Conservation (phyloP, 2,113 vertebrate genomes). For the Fulmarus glacialis region DNA sequence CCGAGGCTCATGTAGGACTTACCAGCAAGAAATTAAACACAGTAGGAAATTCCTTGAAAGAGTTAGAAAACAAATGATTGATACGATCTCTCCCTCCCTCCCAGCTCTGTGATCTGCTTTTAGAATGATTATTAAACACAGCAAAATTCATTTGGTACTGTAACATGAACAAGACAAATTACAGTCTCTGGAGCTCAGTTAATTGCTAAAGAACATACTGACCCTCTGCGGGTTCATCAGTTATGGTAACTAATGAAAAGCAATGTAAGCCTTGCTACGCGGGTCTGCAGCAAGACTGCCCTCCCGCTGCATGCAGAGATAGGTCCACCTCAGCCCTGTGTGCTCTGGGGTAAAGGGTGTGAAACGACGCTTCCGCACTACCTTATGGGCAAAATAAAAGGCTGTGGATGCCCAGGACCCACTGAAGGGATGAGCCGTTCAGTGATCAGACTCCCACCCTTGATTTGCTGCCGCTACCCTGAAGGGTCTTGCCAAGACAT, state of each 20-base stretch:
- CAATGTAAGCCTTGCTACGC: neutral
- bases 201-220: conserved; percentile 61
- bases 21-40: conserved; percentile 61
- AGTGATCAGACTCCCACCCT: neutral
- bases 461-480: neutral
- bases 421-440: fast-evolving
- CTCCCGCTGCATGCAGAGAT: neutral
- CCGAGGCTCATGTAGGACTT: conserved; percentile 39
- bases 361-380: fast-evolving
- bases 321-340: neutral
- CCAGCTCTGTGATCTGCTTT: conserved; percentile 56
- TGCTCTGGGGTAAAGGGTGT: neutral
- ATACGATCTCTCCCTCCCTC: conserved; percentile 53
- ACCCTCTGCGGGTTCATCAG: conserved; percentile 49
- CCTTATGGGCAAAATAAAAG: neutral
- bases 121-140: conserved; percentile 62
- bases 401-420: neutral
- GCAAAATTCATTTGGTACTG: conserved; percentile 65
- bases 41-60: conserved; percentile 68
- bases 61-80: conserved; percentile 63
- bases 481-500: neutral
- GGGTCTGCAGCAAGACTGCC: neutral
- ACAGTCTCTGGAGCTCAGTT: conserved; percentile 58
- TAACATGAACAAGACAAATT: conserved; percentile 62
- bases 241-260: conserved; percentile 17